A percentile compares a stretch with the other conserved stretches of the same genome.
Evolutionary conservation across 2,888 invertebrate species (phyloP).

Genomic region (Timema cristinae): DNA sequence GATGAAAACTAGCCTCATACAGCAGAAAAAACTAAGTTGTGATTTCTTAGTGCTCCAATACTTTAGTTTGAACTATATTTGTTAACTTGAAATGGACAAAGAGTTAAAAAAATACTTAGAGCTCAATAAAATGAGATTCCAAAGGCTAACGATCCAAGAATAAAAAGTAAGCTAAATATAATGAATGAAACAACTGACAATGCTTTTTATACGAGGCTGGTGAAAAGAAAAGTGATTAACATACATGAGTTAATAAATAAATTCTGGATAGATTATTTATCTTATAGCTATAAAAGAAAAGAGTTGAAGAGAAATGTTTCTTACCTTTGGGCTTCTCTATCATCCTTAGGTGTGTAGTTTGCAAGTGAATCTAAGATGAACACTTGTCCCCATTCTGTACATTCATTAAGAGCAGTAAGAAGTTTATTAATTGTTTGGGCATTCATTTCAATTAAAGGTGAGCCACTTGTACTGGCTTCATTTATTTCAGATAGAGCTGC

Average conservation of each 20-base stretch:
- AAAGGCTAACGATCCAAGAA: too few species aligned
- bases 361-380: slow-evolving; percentile 97
- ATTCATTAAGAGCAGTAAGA: slow-evolving; percentile 96
- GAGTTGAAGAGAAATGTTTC: background rate
- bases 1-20: too few species aligned
- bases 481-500: slow-evolving; percentile 98
- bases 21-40: too few species aligned
- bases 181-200: background rate
- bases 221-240: too few species aligned
- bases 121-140: too few species aligned
- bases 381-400: slow-evolving; percentile 98
- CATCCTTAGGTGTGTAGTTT: slow-evolving; percentile 95
- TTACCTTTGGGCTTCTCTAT: slow-evolving; percentile 89
- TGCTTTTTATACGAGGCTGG: too few species aligned
- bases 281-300: background rate
- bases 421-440: slow-evolving; percentile 97
- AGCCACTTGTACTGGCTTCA: slow-evolving; percentile 93
- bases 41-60: too few species aligned
- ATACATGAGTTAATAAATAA: too few species aligned
- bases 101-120: too few species aligned
- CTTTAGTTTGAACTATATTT: too few species aligned
- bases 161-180: background rate
- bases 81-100: too few species aligned
- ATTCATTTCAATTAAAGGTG: slow-evolving; percentile 93
- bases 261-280: too few species aligned